Evolutionary conservation across 2,888 invertebrate species (phyloP), one percentile per base, ranked within the genome.

Genomic region (Girardia tigrina): DNA sequence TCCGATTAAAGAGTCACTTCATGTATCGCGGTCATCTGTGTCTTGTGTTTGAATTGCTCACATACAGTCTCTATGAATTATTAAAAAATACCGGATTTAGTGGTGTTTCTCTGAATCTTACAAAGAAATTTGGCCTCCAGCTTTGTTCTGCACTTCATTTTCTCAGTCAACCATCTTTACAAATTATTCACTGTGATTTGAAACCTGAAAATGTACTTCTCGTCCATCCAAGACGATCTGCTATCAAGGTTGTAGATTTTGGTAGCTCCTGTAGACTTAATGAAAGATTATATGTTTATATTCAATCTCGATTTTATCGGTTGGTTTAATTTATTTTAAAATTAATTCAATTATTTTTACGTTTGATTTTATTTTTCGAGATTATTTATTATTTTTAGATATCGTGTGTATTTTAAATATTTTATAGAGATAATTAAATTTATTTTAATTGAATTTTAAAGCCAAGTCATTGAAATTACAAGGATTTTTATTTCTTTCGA

Each of bases 11-110:
- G 88, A 90, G 94, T 84, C 94, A 97, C 88, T 99, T 99, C 87
- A 95, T 95, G 91, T 98, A 95, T 92, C 90, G 94, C 84, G 95
- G 94, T 88, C 98, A 99, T 88, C 89, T 99, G 87, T 99, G 98
- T 88, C 90, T 99, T 87, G 98, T 98, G 86, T 99, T 99, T 88
- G 98, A 99, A 88, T 89, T 99, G 86, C 88, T 99, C 81, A 97
- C 97, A 82, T 98, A 98, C 88, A 99, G 98, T 86, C 88, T 99
- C 84, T 98, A 98, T 87, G 98, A 98, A 87, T 88, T 98, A 86
- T 89, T 98, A 85, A 90, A 97, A 84, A 99, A 99, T 88, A 98
- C 98, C 82, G 97, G 95, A 88, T 98, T 98, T 88, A 90, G 95
- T 81, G 98, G 98, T 81, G 98, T 99, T 78, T 97, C 97, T 82